Base-by-base conservation (phyloP, 2,113 vertebrate species). In the Burhinus oedicnemus region DNA sequence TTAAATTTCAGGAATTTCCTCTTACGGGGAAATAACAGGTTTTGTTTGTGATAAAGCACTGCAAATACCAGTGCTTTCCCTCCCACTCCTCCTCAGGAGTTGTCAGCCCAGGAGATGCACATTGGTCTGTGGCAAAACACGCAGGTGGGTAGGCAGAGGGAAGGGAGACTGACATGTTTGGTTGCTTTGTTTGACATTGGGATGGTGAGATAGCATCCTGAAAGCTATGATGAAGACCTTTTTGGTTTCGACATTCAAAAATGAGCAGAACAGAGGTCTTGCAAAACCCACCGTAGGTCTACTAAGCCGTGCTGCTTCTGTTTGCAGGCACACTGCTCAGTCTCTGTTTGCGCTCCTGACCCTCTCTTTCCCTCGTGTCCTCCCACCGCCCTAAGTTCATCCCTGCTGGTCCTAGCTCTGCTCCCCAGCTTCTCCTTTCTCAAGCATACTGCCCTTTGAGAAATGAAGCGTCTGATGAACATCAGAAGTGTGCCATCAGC, bases 1-100 rank as follows among this genome's bases (percentile, higher is more conserved):
- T 80, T 65, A 51, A 66, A 61, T 52, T 89, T 90, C 66, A 89
- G 77, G 81, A 64, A 81, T 88, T 84, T 87, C 84, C 75, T 96
- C 91, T 89, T 74, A 14, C 0, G 1, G 64, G 86, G 54, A 86
- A 92, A 77, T 70, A 92, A 49, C 34, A 70, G 49, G 15, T 57
- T 87, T 61, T 88, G 34, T 68, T 77, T 86, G 18, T 27, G 62
- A 8, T 34, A 40, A 62, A 74, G 38, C 25, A 36, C 40, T 87
- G 45, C 13, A 5, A 44, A 47, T 69, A 62, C 12, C 77, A 61
- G 27, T 14, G 51, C 45, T 83, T 85, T 55, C 58, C 79, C 3
- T 55, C 58, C 79, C 3, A 6, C 44, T 76, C 32, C 44, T 95
- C 13, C 69, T 60, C 25, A 6, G 38, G 27, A 51, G 47, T 1